A percentile compares a stretch with the other conserved stretches of the same genome.
Evolutionary conservation across 2,888 invertebrate genomes (phyloP).

Genomic region (Papilio protenor): DNA sequence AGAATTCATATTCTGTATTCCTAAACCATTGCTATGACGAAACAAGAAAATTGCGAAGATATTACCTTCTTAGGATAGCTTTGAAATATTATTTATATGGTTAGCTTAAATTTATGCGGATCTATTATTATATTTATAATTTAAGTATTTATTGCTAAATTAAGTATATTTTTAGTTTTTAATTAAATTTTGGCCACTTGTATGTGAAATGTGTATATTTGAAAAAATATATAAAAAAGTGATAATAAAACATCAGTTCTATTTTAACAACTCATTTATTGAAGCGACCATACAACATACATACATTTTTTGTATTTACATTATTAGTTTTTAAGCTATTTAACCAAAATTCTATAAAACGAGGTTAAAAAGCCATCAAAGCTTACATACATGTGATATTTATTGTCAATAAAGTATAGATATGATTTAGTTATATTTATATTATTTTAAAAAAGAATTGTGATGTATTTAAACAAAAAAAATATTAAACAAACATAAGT

Average conservation of each 20-base stretch:
- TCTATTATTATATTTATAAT: background rate
- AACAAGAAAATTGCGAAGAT: background rate
- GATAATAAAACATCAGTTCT: background rate
- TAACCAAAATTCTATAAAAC: constrained; percentile 29
- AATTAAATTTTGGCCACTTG: background rate
- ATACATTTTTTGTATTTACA: constrained; percentile 41
- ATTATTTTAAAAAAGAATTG: constrained; percentile 8
- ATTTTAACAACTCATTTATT: constrained; percentile 54
- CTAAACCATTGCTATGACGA: background rate
- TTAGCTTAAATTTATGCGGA: background rate
- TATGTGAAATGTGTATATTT: background rate
- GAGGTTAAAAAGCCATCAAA: background rate
- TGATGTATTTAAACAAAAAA: constrained; percentile 33
- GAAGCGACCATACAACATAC: constrained; percentile 49
- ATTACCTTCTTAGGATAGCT: background rate
- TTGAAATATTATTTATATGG: background rate
- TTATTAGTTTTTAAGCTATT: constrained; percentile 36
- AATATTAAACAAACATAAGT: background rate
- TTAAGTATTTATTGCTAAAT: background rate
- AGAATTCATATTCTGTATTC: too few relatives aligned
- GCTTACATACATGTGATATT: background rate
- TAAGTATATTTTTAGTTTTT: background rate
- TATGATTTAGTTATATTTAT: background rate
- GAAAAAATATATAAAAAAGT: background rate
- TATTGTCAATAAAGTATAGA: constrained; percentile 5